Base-by-base conservation (phyloP, 2,888 invertebrate genomes). In the Leptogaster cylindrica region DNA sequence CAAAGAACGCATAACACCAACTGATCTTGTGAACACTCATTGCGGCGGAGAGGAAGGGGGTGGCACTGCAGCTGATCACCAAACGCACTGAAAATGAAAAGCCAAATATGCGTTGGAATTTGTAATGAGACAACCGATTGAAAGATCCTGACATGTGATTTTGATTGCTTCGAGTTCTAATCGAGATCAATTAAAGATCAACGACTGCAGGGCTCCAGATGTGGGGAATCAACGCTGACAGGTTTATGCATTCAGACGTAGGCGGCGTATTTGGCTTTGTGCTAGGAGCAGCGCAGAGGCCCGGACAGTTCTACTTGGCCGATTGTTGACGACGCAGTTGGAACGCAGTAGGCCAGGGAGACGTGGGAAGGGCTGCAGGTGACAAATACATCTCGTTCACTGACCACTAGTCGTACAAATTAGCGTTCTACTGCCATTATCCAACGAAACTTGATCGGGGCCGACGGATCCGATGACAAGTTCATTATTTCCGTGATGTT, bases 161-260 rank as follows among this genome's bases (percentile, higher is more conserved):
- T 12, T 12, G 33, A 16, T 10, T 31, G 63, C 20, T 31, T 63
- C 46, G 28, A 31, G 16, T 31, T 20, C 46, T 46, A 63, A 63
- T 63, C 63, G 63, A 63, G 63, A 63, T 63, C 41, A 63, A 63
- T 63, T 63, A 63, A 20, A 18, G 46, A 63, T 46, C 63, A 46
- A 12, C 3, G 44, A 18, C 20, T 44, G 12, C 1, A n/a, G n/a
- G n/a, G 2, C 12, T 44, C 27, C 23, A 14, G 36, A 63, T 46
- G 44, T 48, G 63, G 31, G 63, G 48, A 63, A 46, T 31, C 46
- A 44, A 20, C 28, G 18, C 39, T 28, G 46, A 63, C 46, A 46
- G 44, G 14, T 31, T 46, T 63, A 46, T 46, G 46, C 51, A 28
- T 14, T 28, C 25, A 16, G 10, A 25, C 16, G 51, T 27, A 27